Base-by-base conservation (phyloP, 2,797 vertebrate species). In the Emys orbicularis region DNA sequence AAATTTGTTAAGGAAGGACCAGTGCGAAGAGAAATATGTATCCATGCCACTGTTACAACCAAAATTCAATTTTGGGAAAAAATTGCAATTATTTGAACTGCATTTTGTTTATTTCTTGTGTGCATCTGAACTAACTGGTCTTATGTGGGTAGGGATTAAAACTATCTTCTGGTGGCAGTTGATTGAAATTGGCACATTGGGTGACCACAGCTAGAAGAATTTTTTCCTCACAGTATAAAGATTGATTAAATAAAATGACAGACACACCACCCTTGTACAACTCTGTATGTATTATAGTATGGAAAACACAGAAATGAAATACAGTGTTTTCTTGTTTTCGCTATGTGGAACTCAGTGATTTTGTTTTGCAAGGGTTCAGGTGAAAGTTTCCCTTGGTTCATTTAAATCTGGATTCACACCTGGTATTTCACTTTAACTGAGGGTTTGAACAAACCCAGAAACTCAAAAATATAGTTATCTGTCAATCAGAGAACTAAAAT, bases 221-320 rank as follows among this genome's bases (percentile, higher is more conserved):
- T 41, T 83, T 52, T 77, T 65, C 65, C 85, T 83, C 77, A 56
- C 34, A 89, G 9, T n/a, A 19, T 79, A 93, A 79, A 27, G 80
- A 81, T 93, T 86, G 83, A 90, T 86, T 54, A 23, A 9, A 91
- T 16, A 92, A 90, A 96, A 84, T 86, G 34, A 11, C 65, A 65
- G 31, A 80, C 47, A 68, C 61, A 56, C 81, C 92, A 29, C 81
- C 89, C 6, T 12, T 86, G 59, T 15, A 93, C 8, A 90, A 68
- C 50, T 84, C 13, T 83, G 47, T 50, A 57, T 77, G 25, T 84
- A 81, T 49, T 79, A 72, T 52, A 50, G 52, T 77, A 61, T 82
- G 77, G 86, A 82, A 95, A 88, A 86, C 53, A 79, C 86, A 47
- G 23, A 91, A 89, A 81, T 29, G 21, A 76, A 10, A 87, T 83